Evolutionary conservation across 2,888 invertebrate genomes (phyloP), one percentile per base, ranked within the genome.

Genomic region (Pristionchus arcanus): DNA sequence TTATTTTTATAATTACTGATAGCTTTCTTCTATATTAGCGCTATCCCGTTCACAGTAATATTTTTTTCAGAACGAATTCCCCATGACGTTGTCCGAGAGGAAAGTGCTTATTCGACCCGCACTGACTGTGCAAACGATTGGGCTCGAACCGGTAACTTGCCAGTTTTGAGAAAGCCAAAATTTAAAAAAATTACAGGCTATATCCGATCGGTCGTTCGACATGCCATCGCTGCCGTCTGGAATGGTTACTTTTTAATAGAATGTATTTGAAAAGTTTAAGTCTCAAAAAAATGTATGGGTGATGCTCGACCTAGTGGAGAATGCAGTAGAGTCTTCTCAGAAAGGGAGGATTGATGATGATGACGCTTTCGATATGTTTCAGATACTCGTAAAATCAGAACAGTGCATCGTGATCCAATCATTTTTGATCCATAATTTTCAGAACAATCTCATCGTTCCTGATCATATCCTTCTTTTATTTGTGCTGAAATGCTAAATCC

Each of bases 91-190:
- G 5, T 9, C 49, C 11, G n/a, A 25, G 7, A 81, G 53, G 81
- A 81, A n/a, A 28, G 28, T 53, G 49, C n/a, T 49, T 0, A 81
- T 15, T 21, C 49, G 81, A 28, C 81, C 81, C 2, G 49, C 49
- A 13, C 81, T 81, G 15, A 81, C 81, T n/a, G 81, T 81, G 19
- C 81, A 81, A n/a, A 81, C 81, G 1, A 81, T n/a, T 11, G 37
- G 37, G 25, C 49, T 81, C 5, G 81, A 53, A 53, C 49, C 81
- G 81, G 81, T 81, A 53, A 66, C n/a, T 31, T 7, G 7, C 28
- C 42, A 42, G 42, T 28, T 68, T 68, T 31, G 3, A 31, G 7
- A 9, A 31, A 31, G 13, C 28, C 31, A 2, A 31, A 11, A 31
- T 34, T 0, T 15, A 15, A 34, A 34, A 15, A 16, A 15, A 34